Evolutionary conservation across 2,113 vertebrate species (phyloP), one percentile per base, ranked within the genome.

Genomic region (Balaenoptera acutorostrata): DNA sequence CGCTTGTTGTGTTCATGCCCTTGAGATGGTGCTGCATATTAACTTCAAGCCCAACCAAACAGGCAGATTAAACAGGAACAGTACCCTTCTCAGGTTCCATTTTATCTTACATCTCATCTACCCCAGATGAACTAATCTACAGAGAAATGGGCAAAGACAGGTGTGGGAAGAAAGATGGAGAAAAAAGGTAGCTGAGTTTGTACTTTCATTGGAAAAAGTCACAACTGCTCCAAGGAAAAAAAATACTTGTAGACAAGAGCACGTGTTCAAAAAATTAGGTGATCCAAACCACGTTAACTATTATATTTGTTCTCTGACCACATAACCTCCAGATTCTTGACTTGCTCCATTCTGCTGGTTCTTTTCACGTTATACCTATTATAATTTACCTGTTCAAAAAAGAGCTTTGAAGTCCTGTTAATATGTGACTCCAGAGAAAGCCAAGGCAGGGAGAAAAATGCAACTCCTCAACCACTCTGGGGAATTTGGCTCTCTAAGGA

Each of bases 301-400:
- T 81, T 84, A 23, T 11, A 33, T 71, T 90, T 86, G 63, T 82
- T 61, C 64, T 95, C 44, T 94, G 11, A 49, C 23, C 39, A 72
- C 44, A 52, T 27, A 59, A 66, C 55, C 41, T 93, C 39, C 21
- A 63, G 69, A 89, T 68, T 90, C 49, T 72, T 80, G 15, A 74
- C 94, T 96, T 96, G 83, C 98, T 98, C 88, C 87, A 78, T 93
- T 95, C 78, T 97, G 93, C 69, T 97, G 97, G 52, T 88, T 98
- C 97, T 97, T 94, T 95, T 93, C 64, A 90, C 89, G 63, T 95
- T 89, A 85, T 21, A 82, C 29, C 63, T 97, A 71, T 88, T 94
- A 95, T 93, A 96, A 93, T 69, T 96, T 63, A 97, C 74, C 85
- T 12, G 0, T 63, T 63, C 33, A 86, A 95, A 92, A 93, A 94